These are phyloP conservation scores for Sigmodon hispidus DNA, from an alignment of 2,113 vertebrate species.

Conservation along the genomic window DNA sequence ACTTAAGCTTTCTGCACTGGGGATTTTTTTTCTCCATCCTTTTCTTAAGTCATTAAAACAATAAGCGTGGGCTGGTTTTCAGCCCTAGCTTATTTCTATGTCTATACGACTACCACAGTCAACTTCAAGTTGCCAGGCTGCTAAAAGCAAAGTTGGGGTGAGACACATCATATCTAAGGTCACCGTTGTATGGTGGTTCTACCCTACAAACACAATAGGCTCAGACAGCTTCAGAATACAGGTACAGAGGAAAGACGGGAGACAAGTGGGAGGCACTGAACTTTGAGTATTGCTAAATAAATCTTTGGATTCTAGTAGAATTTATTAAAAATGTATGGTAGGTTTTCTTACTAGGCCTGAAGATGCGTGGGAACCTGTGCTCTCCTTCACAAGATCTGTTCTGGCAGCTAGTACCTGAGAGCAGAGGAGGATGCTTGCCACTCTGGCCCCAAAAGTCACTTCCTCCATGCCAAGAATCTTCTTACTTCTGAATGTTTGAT, in stretches of 20 bases:
- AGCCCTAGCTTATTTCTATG: constrained; percentile 6
- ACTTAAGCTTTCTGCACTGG: constrained; percentile 26
- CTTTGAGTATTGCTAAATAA: not conserved
- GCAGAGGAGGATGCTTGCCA: not conserved
- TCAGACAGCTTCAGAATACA: not conserved
- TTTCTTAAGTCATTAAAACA: constrained; percentile 51
- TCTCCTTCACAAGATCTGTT: not conserved
- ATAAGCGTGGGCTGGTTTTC: not conserved
- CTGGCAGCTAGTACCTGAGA: not conserved
- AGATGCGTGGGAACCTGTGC: not conserved
- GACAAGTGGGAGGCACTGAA: not conserved
- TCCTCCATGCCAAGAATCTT: fast-evolving
- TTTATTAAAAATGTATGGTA: not conserved
- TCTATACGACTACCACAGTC: not conserved
- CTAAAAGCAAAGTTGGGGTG: not conserved
- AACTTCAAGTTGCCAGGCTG: not conserved
- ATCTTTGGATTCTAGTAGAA: not conserved
- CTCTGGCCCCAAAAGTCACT: not conserved
- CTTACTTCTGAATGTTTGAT: no score
- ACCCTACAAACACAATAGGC: not conserved
- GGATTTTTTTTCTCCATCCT: constrained; percentile 30
- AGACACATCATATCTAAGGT: not conserved
- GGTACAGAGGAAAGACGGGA: not conserved
- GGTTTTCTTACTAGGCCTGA: not conserved
- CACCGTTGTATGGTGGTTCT: not conserved